Evolutionary conservation across 2,113 vertebrate species (phyloP), one percentile per base, ranked within the genome.

Genomic region (Circaetus gallicus): DNA sequence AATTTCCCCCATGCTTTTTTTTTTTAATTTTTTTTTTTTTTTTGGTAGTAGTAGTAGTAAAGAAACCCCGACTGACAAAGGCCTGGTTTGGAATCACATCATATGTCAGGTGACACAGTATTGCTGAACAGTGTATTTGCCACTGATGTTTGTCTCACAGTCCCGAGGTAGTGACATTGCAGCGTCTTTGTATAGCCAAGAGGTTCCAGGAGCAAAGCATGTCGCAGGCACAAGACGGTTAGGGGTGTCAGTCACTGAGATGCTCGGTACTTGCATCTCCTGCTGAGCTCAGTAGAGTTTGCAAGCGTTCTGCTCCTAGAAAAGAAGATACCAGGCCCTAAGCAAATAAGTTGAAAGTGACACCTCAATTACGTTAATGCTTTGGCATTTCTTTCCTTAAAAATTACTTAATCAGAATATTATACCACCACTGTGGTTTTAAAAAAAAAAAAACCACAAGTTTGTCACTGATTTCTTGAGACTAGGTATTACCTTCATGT

Each of bases 41-140:
- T 19, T 45, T 24, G 4, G 50, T 42, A 40, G 28, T 21, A 50
- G 24, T n/a, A n/a, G 65, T 71, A 52, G 29, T 78, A 29, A 56
- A 63, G 70, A 79, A 82, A 24, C 5, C 10, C 16, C 2, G 1
- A 14, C 21, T 67, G n/a, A 31, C 32, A 74, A 15, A 86, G 69
- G 22, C 22, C 43, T 52, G 29, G 3, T 61, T 87, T 83, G 34
- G n/a, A 90, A 52, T 80, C 43, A 10, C 15, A 4, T 70, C 24
- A 0, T 26, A 2, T 50, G 14, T 86, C 55, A 38, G 40, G n/a
- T 69, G 52, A 25, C 17, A 0, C 32, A 34, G 40, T 28, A 5
- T 34, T 84, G 34, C 55, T 78, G 47, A 58, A 50, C 6, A 2
- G 25, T 29, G 13, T 38, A 3, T 78, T 92, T 92, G 47, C 73